These are phyloP conservation scores for Enteromius unitaeniatus DNA, from an alignment of 2,797 vertebrate genomes.

Conservation along the genomic window DNA sequence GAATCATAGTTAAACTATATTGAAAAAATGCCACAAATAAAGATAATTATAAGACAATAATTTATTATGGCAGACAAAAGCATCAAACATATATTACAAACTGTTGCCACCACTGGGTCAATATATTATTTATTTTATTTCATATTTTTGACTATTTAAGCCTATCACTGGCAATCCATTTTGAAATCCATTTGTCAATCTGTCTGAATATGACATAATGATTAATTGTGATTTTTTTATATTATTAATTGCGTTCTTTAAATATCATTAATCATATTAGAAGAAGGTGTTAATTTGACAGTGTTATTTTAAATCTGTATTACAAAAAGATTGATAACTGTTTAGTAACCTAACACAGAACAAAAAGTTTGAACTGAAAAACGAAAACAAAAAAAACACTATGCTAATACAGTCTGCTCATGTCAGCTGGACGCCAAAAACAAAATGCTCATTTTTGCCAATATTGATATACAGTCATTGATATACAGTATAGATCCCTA, in stretches of 20 bases:
- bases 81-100: background rate
- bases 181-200: background rate
- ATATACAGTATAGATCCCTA: background rate
- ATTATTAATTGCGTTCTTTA: background rate
- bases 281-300: background rate
- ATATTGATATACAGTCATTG: background rate
- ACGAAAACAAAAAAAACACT: too few relatives aligned
- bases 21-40: background rate
- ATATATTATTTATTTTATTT: conserved; percentile 7
- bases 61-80: background rate
- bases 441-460: background rate
- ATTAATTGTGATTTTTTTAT: background rate
- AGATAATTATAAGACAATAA: background rate
- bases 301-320: background rate
- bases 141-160: background rate
- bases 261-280: background rate
- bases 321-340: background rate
- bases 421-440: background rate
- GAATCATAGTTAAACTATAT: too few relatives aligned
- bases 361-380: background rate
- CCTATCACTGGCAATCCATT: background rate
- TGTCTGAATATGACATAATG: background rate
- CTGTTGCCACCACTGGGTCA: background rate
- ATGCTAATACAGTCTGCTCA: background rate
- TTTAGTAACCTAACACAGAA: background rate